phyloP scores from a whole-genome alignment of 2,113 vertebrate genomes.

The Panthera leo region DNA sequence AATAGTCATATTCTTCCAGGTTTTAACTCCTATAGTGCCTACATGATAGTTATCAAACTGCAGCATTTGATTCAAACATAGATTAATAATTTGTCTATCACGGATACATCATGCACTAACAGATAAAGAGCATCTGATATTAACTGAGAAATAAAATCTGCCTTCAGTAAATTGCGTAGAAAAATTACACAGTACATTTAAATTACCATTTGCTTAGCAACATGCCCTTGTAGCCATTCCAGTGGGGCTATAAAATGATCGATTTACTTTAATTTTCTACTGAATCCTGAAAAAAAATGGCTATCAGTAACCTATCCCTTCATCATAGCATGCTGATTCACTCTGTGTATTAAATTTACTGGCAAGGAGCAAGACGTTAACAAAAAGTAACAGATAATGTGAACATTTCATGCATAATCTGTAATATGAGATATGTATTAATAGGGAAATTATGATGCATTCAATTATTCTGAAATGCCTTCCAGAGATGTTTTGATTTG shows the following conservation, averaged over 20 bases:
- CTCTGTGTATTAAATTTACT: conserved; percentile 92
- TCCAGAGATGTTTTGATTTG: conserved; percentile 98
- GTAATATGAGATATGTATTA: conserved; percentile 98
- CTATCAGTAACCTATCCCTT: conserved; percentile 90
- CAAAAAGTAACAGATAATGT: conserved; percentile 94
- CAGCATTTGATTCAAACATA: conserved; percentile 84
- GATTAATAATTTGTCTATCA: conserved; percentile 90
- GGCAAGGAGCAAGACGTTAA: conserved; percentile 93
- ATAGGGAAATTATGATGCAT: conserved; percentile 98
- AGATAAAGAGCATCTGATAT: conserved; percentile 89
- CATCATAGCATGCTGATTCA: conserved; percentile 89
- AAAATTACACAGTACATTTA: conserved; percentile 92
- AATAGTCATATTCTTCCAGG: conserved; percentile 67
- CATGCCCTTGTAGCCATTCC: conserved; percentile 89
- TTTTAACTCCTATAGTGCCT: conserved; percentile 80
- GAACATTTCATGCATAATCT: conserved; percentile 95
- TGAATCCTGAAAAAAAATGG: conserved; percentile 88
- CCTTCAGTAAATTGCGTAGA: conserved; percentile 90
- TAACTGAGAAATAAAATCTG: conserved; percentile 89
- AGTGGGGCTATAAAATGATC: conserved; percentile 92
- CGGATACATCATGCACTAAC: conserved; percentile 86
- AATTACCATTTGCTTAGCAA: conserved; percentile 95
- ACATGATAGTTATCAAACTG: conserved; percentile 76
- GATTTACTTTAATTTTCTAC: conserved; percentile 93
- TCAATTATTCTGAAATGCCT: conserved; percentile 98